phyloP scores from a whole-genome alignment of 2,797 vertebrate genomes.

The Gallinago stenura region DNA sequence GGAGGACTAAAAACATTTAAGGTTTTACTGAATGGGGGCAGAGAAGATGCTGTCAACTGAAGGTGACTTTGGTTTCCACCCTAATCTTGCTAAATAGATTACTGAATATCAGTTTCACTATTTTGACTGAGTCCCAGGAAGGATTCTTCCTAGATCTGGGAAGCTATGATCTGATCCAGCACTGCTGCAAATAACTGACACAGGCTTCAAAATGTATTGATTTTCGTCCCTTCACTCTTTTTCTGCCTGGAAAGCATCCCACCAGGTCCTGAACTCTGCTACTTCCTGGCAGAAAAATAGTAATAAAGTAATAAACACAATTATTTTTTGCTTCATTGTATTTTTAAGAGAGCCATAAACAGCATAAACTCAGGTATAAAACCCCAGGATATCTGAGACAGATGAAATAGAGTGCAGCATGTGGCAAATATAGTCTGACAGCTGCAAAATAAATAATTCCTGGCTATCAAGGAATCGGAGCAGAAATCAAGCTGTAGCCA shows the following conservation, averaged over 20 bases:
- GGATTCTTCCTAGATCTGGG: not conserved
- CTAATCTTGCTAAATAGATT: not conserved
- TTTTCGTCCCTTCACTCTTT: not conserved
- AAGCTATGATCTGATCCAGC: not conserved
- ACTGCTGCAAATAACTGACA: not conserved
- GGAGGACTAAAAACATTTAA: not conserved
- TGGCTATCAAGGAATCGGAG: conserved; percentile 40
- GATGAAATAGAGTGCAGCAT: rapidly evolving
- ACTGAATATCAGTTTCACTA: not conserved
- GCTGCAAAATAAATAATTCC: conserved; percentile 53
- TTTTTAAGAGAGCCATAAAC: not conserved
- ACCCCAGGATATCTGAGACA: not conserved
- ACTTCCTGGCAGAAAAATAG: not conserved
- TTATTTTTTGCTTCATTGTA: not conserved
- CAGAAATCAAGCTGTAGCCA: conserved; percentile 33
- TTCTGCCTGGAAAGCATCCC: conserved; percentile 7
- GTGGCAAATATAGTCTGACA: conserved; percentile 42
- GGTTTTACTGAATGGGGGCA: not conserved
- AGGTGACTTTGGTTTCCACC: not conserved
- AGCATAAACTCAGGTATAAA: conserved; percentile 30
- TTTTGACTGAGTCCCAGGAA: not conserved
- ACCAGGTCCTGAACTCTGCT: not conserved
- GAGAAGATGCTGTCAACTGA: not conserved
- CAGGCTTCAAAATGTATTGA: not conserved
- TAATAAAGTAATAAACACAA: not conserved